These are phyloP conservation scores for Polymixis lichenea DNA, from an alignment of 2,888 invertebrate species.

Conservation along the genomic window DNA sequence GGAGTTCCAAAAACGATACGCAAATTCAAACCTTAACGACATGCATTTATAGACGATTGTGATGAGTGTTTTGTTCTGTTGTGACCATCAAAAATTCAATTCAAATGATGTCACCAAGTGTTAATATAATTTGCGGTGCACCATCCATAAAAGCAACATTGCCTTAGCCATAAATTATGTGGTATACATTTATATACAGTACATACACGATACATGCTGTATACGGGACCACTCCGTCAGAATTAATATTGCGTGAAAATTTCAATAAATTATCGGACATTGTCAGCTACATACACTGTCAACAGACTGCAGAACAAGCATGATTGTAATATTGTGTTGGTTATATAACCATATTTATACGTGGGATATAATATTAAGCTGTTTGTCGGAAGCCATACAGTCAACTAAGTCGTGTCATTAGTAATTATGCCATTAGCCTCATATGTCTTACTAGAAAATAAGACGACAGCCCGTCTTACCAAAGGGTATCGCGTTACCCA, in stretches of 20 bases:
- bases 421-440: slow-evolving; percentile 11
- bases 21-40: neutral
- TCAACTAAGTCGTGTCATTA: slow-evolving; percentile 18
- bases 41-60: neutral
- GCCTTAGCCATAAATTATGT: slow-evolving; percentile 11
- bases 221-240: neutral
- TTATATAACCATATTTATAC: slow-evolving; percentile 77
- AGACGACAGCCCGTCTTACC: neutral
- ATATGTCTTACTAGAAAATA: neutral
- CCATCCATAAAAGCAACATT: slow-evolving; percentile 19
- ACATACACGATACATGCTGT: neutral
- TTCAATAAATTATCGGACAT: neutral
- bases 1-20: neutral
- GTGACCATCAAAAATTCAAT: slow-evolving; percentile 15
- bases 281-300: slow-evolving; percentile 68
- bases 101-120: slow-evolving; percentile 42
- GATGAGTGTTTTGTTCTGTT: slow-evolving; percentile 2
- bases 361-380: slow-evolving; percentile 65
- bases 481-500: too few species aligned
- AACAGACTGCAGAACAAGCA: slow-evolving; percentile 78
- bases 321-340: slow-evolving; percentile 85
- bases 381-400: slow-evolving; percentile 60
- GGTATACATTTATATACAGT: neutral
- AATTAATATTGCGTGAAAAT: too few species aligned
- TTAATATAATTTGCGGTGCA: slow-evolving; percentile 30